Conservation (phyloP, 1,140 invertebrate genomes). For the Trichonephila inaurata region DNA sequence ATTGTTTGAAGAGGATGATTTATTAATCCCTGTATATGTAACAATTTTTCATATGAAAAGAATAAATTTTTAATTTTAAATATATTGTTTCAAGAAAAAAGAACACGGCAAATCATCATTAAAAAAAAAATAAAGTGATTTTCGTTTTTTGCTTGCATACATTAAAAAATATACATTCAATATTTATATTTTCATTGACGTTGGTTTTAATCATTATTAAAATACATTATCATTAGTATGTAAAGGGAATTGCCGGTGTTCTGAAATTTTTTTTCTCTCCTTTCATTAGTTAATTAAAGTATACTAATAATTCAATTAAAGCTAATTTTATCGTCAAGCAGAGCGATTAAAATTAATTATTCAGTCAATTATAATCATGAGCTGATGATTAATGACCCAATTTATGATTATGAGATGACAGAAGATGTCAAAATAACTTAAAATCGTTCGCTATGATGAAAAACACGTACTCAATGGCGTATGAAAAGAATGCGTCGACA, state of each 20-base stretch:
- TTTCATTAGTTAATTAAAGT: not conserved
- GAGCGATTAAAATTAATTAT: constrained; percentile 19
- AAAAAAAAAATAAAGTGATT: not conserved
- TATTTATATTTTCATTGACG: not conserved
- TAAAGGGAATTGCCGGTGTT: too few relatives aligned
- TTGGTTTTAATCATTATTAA: too few relatives aligned
- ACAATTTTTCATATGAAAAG: too few relatives aligned
- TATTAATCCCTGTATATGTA: too few relatives aligned
- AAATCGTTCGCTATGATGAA: not conserved
- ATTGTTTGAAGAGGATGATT: too few relatives aligned
- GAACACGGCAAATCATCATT: too few relatives aligned
- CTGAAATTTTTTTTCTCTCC: too few relatives aligned
- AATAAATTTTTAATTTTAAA: too few relatives aligned
- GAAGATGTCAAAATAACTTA: not conserved
- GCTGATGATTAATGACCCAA: constrained; percentile 24
- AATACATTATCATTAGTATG: too few relatives aligned
- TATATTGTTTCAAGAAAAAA: too few relatives aligned
- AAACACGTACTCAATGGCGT: not conserved
- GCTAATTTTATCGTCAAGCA: constrained; percentile 5
- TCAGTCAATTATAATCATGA: constrained; percentile 9
- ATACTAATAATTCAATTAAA: constrained; percentile 50
- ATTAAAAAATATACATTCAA: not conserved
- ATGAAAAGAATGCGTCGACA: too few relatives aligned
- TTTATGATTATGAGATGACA: not conserved
- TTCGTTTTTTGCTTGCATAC: not conserved